phyloP scores from a whole-genome alignment of 1,140 invertebrate species.

The Drosophila rufa region DNA sequence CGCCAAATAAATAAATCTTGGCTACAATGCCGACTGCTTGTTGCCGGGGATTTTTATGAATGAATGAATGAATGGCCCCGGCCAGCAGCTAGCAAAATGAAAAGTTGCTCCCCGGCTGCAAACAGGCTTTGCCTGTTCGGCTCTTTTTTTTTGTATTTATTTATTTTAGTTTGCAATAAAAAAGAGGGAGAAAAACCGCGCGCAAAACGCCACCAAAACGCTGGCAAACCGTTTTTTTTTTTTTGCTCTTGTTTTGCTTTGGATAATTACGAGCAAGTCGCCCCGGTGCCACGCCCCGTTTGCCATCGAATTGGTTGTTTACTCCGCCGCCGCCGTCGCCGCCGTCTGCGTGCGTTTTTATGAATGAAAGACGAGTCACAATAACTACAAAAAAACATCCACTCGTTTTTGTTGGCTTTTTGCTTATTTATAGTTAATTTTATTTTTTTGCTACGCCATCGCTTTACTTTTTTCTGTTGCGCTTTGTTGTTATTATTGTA shows the following conservation, averaged over 20 bases:
- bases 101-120: constrained; percentile 38
- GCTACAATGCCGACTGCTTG: constrained; percentile 51
- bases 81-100: constrained; percentile 60
- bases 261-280: constrained; percentile 58
- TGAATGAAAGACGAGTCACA: constrained; percentile 44
- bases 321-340: constrained; percentile 14
- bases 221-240: constrained; percentile 28
- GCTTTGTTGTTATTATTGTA: constrained; percentile 51
- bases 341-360: constrained; percentile 55
- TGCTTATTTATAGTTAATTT: constrained; percentile 79
- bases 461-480: constrained; percentile 12
- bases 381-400: constrained; percentile 22
- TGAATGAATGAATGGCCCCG: constrained; percentile 60
- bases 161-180: constrained; percentile 23
- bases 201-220: constrained; percentile 41
- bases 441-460: constrained; percentile 62
- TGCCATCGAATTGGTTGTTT: constrained; percentile 43
- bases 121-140: constrained; percentile 38
- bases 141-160: constrained; percentile 1
- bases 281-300: constrained; percentile 26
- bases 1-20: constrained; percentile 80
- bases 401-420: constrained; percentile 49
- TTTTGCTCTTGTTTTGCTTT: constrained; percentile 21
- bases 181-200: constrained; percentile 30
- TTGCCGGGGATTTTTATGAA: constrained; percentile 70